Percentiles rank a stretch among this genome's conserved stretches.
Conservation (phyloP, 2,113 vertebrate species). For the Athene noctua region DNA sequence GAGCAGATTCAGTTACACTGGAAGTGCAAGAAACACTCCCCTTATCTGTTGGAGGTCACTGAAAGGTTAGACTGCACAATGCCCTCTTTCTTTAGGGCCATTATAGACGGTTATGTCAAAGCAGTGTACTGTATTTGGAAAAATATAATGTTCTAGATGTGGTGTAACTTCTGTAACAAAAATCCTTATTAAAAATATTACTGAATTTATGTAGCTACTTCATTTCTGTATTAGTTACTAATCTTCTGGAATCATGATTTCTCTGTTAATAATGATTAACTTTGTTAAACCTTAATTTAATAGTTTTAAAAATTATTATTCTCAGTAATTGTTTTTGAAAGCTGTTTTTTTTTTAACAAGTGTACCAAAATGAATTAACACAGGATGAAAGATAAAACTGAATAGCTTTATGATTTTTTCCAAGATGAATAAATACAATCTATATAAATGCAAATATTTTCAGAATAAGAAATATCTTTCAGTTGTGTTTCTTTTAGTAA, state of each 20-base stretch:
- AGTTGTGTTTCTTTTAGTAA: background rate
- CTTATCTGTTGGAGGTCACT: background rate
- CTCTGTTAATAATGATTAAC: background rate
- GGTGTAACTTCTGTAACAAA: background rate
- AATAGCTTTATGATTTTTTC: background rate
- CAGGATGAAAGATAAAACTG: background rate
- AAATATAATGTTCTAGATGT: background rate
- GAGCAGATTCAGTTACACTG: background rate
- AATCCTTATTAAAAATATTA: background rate
- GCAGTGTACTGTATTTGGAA: background rate
- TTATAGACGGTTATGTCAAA: background rate
- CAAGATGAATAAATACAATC: background rate
- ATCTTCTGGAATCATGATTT: background rate
- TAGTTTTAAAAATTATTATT: background rate
- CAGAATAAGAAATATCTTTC: background rate
- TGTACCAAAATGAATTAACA: background rate
- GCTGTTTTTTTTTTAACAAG: background rate
- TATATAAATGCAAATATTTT: background rate
- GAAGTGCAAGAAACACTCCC: background rate
- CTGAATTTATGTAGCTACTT: background rate
- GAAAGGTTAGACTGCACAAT: conserved; percentile 2
- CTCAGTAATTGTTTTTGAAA: background rate
- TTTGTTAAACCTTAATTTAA: background rate
- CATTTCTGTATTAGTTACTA: background rate
- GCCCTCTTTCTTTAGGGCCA: background rate